Percentiles rank a stretch among this genome's conserved stretches.
Conservation (phyloP, 2,113 vertebrate genomes). For the Daphoenositta chrysoptera region DNA sequence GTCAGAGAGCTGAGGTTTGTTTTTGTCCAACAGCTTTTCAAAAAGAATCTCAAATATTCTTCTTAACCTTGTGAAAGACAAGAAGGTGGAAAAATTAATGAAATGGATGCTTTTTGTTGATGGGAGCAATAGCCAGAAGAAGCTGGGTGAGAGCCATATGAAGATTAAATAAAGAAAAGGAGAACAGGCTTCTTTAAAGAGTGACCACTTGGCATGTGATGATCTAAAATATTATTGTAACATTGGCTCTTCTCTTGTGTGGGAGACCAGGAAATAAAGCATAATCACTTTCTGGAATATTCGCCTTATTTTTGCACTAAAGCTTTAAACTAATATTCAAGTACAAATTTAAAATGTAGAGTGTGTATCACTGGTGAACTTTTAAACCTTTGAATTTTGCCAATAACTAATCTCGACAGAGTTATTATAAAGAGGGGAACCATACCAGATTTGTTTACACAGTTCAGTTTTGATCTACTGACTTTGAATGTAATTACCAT, state of each 20-base stretch:
- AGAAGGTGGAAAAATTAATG: background rate
- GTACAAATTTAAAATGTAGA: background rate
- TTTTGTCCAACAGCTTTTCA: background rate
- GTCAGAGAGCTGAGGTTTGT: background rate
- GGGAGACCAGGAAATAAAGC: background rate
- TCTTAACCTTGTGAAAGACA: background rate
- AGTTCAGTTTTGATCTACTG: conserved; percentile 35
- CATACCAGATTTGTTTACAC: conserved; percentile 34
- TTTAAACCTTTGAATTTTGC: conserved; percentile 14
- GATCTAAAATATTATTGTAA: background rate
- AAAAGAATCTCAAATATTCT: background rate
- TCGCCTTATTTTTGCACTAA: background rate
- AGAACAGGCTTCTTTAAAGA: background rate
- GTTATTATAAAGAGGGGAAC: conserved; percentile 11
- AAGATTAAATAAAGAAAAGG: background rate
- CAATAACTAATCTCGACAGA: background rate
- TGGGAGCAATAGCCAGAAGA: background rate
- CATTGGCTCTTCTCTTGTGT: background rate
- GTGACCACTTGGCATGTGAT: background rate
- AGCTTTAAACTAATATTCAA: background rate
- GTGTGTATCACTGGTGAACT: background rate
- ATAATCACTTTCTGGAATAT: background rate
- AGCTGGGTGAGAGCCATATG: background rate
- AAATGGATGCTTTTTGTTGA: background rate
- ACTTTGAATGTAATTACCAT: conserved; percentile 36